phyloP scores from a whole-genome alignment of 2,888 invertebrate genomes.

The Tholera decimalis region DNA sequence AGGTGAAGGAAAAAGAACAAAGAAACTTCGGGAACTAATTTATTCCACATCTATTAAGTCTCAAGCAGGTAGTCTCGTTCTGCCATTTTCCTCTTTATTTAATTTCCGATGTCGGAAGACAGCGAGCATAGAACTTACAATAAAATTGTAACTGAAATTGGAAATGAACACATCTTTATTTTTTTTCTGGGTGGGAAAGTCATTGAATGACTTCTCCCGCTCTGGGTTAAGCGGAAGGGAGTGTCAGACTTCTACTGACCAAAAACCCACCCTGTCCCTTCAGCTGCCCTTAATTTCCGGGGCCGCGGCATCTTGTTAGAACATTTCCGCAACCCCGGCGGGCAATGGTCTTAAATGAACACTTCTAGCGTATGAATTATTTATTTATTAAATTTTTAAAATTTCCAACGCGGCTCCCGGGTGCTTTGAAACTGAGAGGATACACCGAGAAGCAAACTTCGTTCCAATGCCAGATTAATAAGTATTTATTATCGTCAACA shows the following conservation, averaged over 20 bases:
- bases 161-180: conserved; percentile 17
- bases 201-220: no score
- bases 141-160: conserved; percentile 20
- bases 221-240: no score
- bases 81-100: conserved; percentile 6
- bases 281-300: no score
- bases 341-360: no score
- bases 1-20: background rate
- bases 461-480: background rate
- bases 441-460: background rate
- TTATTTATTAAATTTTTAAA: conserved; percentile 16
- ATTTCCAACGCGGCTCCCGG: background rate
- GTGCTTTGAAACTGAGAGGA: background rate
- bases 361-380: conserved; percentile 2
- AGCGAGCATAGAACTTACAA: background rate
- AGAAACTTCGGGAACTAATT: background rate
- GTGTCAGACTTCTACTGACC: no score
- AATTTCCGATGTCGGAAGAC: conserved; percentile 22
- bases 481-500: background rate
- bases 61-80: background rate
- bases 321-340: no score
- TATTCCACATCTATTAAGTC: conserved; percentile 6
- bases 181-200: no score
- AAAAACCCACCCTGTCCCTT: no score
- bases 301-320: no score